phyloP scores from a whole-genome alignment of 2,797 vertebrate genomes.

The Martes flavigula region DNA sequence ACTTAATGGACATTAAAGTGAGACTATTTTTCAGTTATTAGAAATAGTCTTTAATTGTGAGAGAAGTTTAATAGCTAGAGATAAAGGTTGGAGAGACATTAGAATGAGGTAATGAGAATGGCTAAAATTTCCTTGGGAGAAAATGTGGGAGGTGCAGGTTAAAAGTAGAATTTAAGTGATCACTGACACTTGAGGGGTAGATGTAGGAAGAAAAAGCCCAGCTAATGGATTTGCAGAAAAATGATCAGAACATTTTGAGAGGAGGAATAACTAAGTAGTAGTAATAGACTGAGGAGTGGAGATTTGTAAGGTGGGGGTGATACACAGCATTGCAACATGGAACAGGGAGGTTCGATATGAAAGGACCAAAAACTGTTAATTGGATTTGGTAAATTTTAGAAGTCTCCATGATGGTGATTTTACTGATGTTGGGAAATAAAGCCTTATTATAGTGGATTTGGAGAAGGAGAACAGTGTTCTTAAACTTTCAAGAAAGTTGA shows the following conservation, averaged over 20 bases:
- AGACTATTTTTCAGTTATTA: conserved; percentile 1
- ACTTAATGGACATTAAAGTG: background rate
- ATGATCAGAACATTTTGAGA: background rate
- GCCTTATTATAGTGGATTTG: background rate
- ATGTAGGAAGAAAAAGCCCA: background rate
- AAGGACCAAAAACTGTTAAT: background rate
- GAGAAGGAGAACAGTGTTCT: background rate
- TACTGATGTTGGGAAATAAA: background rate
- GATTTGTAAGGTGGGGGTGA: background rate
- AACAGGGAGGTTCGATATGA: background rate
- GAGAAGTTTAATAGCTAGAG: background rate
- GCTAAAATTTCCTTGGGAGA: background rate
- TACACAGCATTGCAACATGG: background rate
- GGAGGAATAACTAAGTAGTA: background rate
- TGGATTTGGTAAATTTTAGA: background rate
- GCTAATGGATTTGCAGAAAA: background rate
- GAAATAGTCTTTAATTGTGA: background rate
- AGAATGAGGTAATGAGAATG: background rate
- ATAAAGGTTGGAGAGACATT: background rate
- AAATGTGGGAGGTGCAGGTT: background rate
- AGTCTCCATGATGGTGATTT: background rate
- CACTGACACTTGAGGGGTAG: background rate
- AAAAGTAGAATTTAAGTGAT: background rate
- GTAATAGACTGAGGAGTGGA: background rate
- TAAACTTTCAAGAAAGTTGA: background rate